phyloP scores from a whole-genome alignment of 2,888 invertebrate genomes.

The Agrochola macilenta region DNA sequence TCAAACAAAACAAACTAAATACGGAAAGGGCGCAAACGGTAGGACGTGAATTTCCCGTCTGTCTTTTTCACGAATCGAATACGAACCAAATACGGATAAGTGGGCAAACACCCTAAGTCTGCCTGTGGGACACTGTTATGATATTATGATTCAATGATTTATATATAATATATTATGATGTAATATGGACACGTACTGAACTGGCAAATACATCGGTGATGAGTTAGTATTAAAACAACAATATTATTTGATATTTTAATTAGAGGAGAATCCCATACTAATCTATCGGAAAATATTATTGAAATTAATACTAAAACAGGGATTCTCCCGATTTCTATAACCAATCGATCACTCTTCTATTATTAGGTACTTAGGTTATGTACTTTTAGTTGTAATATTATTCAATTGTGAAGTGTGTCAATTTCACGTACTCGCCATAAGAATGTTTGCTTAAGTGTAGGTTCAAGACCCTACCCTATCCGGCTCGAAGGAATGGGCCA shows the following conservation, averaged over 20 bases:
- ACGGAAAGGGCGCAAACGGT: too few species aligned
- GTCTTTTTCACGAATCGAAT: too few species aligned
- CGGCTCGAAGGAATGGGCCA: neutral
- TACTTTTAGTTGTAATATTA: neutral
- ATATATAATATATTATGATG: neutral
- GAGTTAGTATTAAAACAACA: conserved; percentile 17
- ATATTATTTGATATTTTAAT: conserved; percentile 13
- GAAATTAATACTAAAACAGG: neutral
- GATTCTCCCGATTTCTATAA: neutral
- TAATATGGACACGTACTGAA: neutral
- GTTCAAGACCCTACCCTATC: neutral
- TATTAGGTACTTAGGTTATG: neutral
- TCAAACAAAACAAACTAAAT: too few species aligned
- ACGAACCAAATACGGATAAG: too few species aligned
- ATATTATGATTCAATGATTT: too few species aligned
- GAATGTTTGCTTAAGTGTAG: neutral
- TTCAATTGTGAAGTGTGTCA: neutral
- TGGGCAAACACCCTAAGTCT: too few species aligned
- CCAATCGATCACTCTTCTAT: neutral
- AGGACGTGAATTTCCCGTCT: too few species aligned
- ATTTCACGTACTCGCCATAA: neutral
- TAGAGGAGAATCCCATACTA: neutral
- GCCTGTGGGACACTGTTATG: too few species aligned
- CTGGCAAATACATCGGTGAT: neutral
- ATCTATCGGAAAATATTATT: neutral